phyloP scores from a whole-genome alignment of 2,113 vertebrate genomes.

The Leptosomus discolor region DNA sequence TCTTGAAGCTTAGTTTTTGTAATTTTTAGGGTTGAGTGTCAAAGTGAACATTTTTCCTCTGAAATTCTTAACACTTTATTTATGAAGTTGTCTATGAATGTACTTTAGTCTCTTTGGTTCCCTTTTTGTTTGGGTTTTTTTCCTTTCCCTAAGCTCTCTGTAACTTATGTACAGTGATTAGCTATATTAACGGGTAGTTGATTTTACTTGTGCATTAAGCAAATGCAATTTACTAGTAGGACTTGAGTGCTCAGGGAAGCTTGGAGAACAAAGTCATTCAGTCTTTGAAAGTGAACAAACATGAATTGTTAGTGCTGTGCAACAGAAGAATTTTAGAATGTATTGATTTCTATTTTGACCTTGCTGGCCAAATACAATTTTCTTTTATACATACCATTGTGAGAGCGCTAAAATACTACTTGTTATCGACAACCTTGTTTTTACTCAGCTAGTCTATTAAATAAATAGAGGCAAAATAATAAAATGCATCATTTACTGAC shows the following conservation, averaged over 20 bases:
- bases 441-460: neutral
- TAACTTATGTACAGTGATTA: neutral
- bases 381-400: neutral
- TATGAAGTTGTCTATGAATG: neutral
- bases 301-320: neutral
- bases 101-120: neutral
- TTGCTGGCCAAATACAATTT: neutral
- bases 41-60: neutral
- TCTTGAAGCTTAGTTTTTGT: neutral
- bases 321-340: neutral
- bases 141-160: neutral
- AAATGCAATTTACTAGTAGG: conserved; percentile 34
- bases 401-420: neutral
- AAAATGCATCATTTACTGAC: conserved; percentile 15
- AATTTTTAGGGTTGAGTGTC: neutral
- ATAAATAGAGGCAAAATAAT: conserved; percentile 20
- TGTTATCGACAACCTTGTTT: neutral
- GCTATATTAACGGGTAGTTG: conserved; percentile 31
- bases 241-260: neutral
- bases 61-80: neutral
- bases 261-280: neutral
- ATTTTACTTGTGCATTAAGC: conserved; percentile 45
- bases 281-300: neutral
- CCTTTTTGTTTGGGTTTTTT: neutral
- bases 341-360: neutral